A percentile compares a stretch with the other conserved stretches of the same genome.
Conservation (phyloP, 2,888 invertebrate species). For the Apotomis capreana region DNA sequence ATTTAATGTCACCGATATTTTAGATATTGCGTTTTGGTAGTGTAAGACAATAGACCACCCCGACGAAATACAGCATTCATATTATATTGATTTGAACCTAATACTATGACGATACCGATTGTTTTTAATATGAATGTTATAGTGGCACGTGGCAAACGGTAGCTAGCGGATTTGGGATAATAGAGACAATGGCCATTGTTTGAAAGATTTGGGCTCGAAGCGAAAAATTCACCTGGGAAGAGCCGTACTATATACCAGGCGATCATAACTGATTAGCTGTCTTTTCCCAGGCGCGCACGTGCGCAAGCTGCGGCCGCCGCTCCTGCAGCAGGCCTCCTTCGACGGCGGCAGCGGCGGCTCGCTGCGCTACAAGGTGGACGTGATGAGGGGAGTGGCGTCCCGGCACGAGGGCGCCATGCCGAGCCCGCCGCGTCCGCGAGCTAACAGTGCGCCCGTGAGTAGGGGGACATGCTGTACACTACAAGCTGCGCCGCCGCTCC, state of each 20-base stretch:
- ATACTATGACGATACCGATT: no score
- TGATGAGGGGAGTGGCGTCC: conserved; percentile 91
- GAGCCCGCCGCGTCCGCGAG: conserved; percentile 52
- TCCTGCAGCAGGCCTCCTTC: conserved; percentile 92
- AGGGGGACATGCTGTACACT: neutral
- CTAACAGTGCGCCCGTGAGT: conserved; percentile 69
- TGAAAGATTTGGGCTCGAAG: no score
- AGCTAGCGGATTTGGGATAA: no score
- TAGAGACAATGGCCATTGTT: no score
- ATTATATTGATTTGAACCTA: no score
- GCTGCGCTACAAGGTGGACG: conserved; percentile 89
- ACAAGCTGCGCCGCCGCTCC: conserved; percentile 89
- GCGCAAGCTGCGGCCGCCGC: conserved; percentile 88
- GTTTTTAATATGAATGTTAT: no score
- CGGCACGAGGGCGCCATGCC: conserved; percentile 68
- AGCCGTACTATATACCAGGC: neutral
- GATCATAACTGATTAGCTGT: neutral
- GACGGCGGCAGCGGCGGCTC: conserved; percentile 86
- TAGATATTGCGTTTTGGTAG: no score
- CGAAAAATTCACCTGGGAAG: no score
- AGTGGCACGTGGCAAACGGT: no score
- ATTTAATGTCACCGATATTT: no score
- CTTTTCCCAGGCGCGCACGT: conserved; percentile 65
- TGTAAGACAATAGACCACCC: no score
- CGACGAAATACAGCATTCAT: no score